These are phyloP conservation scores for Lycia hirtaria DNA, from an alignment of 2,888 invertebrate species.

Conservation along the genomic window DNA sequence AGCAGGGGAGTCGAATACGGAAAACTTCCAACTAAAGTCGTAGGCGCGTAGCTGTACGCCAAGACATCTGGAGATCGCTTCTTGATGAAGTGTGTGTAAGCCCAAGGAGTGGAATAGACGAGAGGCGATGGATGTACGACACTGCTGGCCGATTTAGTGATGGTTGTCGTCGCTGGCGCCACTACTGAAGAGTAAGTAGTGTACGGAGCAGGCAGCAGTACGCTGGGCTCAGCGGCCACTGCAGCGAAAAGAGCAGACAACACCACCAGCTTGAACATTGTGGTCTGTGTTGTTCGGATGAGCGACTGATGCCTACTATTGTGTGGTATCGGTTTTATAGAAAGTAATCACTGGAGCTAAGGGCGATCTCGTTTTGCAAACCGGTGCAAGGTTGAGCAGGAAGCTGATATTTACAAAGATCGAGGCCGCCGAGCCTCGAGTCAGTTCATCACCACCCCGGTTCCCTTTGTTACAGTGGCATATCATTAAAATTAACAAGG, in stretches of 20 bases:
- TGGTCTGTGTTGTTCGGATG: constrained; percentile 74
- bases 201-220: constrained; percentile 46
- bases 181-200: constrained; percentile 54
- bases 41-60: constrained; percentile 44
- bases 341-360: constrained; percentile 65
- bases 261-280: constrained; percentile 83
- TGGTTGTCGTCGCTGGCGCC: constrained; percentile 64
- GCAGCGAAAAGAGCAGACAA: constrained; percentile 86
- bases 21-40: constrained; percentile 39
- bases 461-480: constrained; percentile 42
- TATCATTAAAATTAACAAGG: constrained; percentile 19
- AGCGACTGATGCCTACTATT: constrained; percentile 68
- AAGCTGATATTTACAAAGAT: constrained; percentile 72
- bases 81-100: constrained; percentile 63
- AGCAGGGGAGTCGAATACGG: constrained; percentile 35
- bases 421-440: constrained; percentile 65
- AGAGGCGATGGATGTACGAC: constrained; percentile 74
- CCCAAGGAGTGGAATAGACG: constrained; percentile 57
- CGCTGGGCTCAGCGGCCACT: constrained; percentile 75
- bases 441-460: constrained; percentile 61
- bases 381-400: constrained; percentile 74
- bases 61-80: constrained; percentile 50
- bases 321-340: constrained; percentile 68
- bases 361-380: constrained; percentile 72
- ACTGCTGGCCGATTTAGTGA: constrained; percentile 71